phyloP scores from a whole-genome alignment of 1,140 invertebrate genomes.

The Eumaeus atala region DNA sequence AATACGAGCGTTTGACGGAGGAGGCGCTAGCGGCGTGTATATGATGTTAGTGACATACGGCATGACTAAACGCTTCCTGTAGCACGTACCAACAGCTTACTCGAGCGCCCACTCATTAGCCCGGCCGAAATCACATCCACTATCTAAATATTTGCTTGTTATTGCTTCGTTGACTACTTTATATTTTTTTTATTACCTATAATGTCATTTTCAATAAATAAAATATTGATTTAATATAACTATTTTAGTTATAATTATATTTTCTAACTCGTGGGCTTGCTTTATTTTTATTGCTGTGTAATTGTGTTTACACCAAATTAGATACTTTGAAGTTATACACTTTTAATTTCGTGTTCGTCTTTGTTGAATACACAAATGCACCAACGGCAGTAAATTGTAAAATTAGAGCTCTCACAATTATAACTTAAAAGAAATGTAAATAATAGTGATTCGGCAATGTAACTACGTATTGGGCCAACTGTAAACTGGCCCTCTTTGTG shows the following conservation, averaged over 20 bases:
- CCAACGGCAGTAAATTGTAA: too few relatives aligned
- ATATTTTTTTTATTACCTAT: not conserved
- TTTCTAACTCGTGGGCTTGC: slow-evolving; percentile 1
- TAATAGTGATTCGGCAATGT: not conserved
- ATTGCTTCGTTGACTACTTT: slow-evolving; percentile 1
- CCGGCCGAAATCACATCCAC: not conserved
- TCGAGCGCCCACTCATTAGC: not conserved
- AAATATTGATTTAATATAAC: not conserved
- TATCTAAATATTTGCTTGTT: not conserved
- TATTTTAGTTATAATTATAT: not conserved
- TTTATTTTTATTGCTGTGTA: not conserved
- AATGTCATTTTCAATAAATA: not conserved
- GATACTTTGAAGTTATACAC: too few relatives aligned
- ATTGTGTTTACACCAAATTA: slow-evolving; percentile 1
- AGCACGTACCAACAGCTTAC: not conserved
- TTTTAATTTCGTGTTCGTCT: too few relatives aligned
- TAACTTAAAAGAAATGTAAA: too few relatives aligned
- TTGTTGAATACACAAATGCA: too few relatives aligned
- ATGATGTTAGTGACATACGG: slow-evolving; percentile 11
- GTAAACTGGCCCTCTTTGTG: not conserved
- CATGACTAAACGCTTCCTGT: slow-evolving; percentile 5
- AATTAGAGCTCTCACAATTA: too few relatives aligned
- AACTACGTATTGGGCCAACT: too few relatives aligned
- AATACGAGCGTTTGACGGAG: not conserved
- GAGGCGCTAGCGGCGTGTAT: slow-evolving; percentile 2